Evolutionary conservation across 2,797 vertebrate species (phyloP).

Genomic region (Paguma larvata): DNA sequence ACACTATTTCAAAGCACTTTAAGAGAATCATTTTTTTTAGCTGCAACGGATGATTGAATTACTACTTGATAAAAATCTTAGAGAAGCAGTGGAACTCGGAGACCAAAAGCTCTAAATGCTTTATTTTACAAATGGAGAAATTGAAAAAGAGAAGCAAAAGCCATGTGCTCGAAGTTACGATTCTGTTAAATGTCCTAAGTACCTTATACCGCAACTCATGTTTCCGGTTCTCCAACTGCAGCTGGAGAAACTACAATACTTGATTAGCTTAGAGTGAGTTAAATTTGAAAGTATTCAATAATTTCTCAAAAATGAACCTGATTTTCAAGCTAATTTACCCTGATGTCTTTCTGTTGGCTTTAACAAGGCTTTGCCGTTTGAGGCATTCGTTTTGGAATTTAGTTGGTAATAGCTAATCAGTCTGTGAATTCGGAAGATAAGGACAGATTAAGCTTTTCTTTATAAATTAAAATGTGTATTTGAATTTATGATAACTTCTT

Average conservation of each 20-base stretch:
- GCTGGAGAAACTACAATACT: neutral
- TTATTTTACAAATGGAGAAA: slow-evolving; percentile 53
- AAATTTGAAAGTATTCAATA: slow-evolving; percentile 55
- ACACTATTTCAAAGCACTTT: neutral
- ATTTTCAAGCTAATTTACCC: slow-evolving; percentile 29
- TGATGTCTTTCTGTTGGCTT: neutral
- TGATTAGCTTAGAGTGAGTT: slow-evolving; percentile 24
- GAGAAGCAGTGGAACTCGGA: neutral
- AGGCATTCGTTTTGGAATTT: neutral
- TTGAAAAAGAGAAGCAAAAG: slow-evolving; percentile 69
- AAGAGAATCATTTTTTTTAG: slow-evolving; percentile 9
- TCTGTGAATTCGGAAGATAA: neutral
- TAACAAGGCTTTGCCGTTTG: neutral
- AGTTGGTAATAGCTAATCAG: slow-evolving; percentile 19
- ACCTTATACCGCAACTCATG: fast-evolving
- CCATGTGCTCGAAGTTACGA: neutral
- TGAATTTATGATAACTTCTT: slow-evolving; percentile 26
- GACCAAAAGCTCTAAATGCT: neutral
- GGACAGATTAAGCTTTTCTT: neutral
- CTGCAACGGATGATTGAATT: neutral
- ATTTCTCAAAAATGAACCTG: slow-evolving; percentile 41
- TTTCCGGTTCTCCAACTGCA: neutral
- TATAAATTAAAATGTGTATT: neutral
- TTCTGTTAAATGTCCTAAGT: neutral
- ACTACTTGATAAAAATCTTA: slow-evolving; percentile 39